Conservation (phyloP, 2,113 vertebrate species). For the Otocyon megalotis region DNA sequence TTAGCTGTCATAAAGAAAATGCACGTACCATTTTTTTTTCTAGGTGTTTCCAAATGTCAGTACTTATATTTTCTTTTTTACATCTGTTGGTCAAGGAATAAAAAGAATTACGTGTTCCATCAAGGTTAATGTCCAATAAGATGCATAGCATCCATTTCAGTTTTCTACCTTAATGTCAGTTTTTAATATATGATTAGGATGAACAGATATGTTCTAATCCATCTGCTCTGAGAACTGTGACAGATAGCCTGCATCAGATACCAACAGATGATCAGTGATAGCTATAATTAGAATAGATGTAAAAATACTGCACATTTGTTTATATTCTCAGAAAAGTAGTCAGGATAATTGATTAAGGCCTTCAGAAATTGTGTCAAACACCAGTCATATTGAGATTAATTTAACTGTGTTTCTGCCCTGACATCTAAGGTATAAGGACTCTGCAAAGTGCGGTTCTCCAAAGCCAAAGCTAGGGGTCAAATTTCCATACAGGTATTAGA, state of each 20-base stretch:
- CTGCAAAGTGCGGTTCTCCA: constrained; percentile 78
- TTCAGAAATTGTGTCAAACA: constrained; percentile 79
- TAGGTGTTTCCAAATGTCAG: neutral
- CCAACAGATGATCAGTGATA: constrained; percentile 66
- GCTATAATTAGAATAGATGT: constrained; percentile 49
- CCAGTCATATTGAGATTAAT: constrained; percentile 78
- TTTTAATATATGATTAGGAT: constrained; percentile 61
- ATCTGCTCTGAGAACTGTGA: constrained; percentile 73
- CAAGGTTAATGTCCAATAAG: constrained; percentile 48
- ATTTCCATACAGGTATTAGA: constrained; percentile 84
- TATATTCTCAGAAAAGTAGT: constrained; percentile 25
- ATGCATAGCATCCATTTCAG: constrained; percentile 21
- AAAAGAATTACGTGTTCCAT: constrained; percentile 30
- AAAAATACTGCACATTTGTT: constrained; percentile 44
- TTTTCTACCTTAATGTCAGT: constrained; percentile 40
- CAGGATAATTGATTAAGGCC: constrained; percentile 71
- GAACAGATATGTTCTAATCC: constrained; percentile 53
- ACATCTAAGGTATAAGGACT: constrained; percentile 67
- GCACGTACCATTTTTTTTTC: neutral
- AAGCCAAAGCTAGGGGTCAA: constrained; percentile 79
- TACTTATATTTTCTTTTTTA: constrained; percentile 49
- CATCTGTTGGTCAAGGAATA: constrained; percentile 55
- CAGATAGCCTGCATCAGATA: constrained; percentile 58
- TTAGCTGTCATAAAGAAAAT: constrained; percentile 50
- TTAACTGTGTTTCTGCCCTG: constrained; percentile 76